A percentile compares a stretch with the other conserved stretches of the same genome.
These are phyloP conservation scores for Ispidina picta DNA, from an alignment of 2,797 vertebrate genomes.

Conservation along the genomic window DNA sequence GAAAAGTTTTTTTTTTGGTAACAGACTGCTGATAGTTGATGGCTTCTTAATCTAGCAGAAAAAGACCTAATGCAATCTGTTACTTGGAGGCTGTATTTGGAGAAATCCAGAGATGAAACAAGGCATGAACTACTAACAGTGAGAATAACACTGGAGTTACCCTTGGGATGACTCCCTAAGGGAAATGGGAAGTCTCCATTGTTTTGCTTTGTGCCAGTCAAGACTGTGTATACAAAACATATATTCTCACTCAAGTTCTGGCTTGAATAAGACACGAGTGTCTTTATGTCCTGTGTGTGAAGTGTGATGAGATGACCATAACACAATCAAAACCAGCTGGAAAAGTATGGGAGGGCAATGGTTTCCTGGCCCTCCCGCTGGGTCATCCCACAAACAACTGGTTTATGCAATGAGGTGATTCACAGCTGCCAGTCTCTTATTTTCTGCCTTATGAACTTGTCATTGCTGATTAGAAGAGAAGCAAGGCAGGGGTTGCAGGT, in stretches of 20 bases:
- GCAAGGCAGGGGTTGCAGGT: neutral
- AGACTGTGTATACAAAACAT: neutral
- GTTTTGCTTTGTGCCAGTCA: conserved; percentile 2
- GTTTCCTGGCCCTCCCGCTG: conserved; percentile 36
- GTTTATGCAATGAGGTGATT: conserved; percentile 24
- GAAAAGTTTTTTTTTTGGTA: neutral
- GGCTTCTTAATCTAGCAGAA: neutral
- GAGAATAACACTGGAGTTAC: neutral
- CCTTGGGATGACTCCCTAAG: neutral
- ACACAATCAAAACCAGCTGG: neutral
- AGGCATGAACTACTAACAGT: neutral
- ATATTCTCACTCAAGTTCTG: neutral
- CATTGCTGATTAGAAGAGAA: conserved; percentile 1
- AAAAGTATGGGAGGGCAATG: neutral
- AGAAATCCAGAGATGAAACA: neutral
- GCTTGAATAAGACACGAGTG: neutral
- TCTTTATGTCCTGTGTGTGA: neutral
- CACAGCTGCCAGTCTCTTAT: conserved; percentile 22
- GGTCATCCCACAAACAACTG: conserved; percentile 9
- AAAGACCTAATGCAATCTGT: neutral
- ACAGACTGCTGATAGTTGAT: neutral
- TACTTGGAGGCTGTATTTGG: neutral
- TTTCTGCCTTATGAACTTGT: conserved; percentile 5
- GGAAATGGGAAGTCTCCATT: conserved; percentile 18
- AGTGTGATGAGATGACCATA: neutral